A percentile compares a stretch with the other conserved stretches of the same genome.
Evolutionary conservation across 2,113 vertebrate genomes (phyloP).

Genomic region (Bambusicola thoracicus): DNA sequence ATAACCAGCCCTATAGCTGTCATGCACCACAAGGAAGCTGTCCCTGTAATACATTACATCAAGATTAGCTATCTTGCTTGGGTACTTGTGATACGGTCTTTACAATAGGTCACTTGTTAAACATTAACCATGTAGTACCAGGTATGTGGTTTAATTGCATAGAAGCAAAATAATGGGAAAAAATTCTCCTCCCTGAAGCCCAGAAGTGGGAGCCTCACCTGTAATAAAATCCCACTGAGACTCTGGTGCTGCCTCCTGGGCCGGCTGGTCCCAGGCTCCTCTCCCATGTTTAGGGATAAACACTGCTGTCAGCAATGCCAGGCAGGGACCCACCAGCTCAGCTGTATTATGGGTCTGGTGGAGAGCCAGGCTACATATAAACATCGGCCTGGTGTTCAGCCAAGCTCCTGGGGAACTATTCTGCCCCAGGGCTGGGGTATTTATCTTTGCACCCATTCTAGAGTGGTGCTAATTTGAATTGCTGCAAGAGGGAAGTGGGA

Average conservation of each 20-base stretch:
- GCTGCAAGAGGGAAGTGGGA: neutral
- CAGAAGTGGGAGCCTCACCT: neutral
- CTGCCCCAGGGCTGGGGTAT: neutral
- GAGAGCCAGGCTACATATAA: neutral
- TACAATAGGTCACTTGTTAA: constrained; percentile 17
- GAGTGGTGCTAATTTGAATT: accelerated
- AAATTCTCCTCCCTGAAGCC: neutral
- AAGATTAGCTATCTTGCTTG: neutral
- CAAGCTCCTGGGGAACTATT: neutral
- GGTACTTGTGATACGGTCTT: neutral
- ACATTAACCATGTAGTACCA: neutral
- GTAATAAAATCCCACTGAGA: neutral
- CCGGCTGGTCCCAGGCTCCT: neutral
- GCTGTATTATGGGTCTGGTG: neutral
- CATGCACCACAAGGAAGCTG: neutral
- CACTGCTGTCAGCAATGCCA: neutral
- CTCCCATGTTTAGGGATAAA: neutral
- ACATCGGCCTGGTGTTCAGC: neutral
- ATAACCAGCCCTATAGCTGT: neutral
- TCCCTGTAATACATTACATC: neutral
- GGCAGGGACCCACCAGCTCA: neutral
- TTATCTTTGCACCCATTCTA: neutral
- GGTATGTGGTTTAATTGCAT: neutral
- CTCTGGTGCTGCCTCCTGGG: neutral
- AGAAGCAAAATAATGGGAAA: neutral